A percentile compares a stretch with the other conserved stretches of the same genome.
Evolutionary conservation across 2,113 vertebrate species (phyloP).

Genomic region (Arenaria interpres): DNA sequence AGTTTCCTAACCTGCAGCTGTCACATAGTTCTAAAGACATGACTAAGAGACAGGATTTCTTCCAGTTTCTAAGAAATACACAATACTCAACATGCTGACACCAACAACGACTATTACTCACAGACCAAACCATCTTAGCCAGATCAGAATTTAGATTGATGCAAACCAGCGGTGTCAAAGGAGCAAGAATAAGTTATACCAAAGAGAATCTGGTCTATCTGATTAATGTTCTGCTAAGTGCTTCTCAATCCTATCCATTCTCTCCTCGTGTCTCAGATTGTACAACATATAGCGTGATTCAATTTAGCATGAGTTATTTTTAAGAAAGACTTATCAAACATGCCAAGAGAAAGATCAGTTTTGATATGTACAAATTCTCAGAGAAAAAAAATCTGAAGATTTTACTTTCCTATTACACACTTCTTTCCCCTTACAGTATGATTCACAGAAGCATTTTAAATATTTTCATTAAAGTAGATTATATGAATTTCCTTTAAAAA

Average conservation of each 20-base stretch:
- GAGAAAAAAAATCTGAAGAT: background rate
- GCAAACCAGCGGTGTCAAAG: slow-evolving; percentile 1
- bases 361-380: background rate
- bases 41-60: background rate
- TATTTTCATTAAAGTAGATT: background rate
- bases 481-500: background rate
- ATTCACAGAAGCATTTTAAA: background rate
- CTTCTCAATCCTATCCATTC: slow-evolving; percentile 25
- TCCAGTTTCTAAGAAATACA: background rate
- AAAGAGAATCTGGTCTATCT: background rate
- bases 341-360: background rate
- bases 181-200: slow-evolving; percentile 9
- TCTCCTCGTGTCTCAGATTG: background rate
- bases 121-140: background rate
- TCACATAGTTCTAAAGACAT: background rate
- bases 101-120: background rate
- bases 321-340: background rate
- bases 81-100: background rate
- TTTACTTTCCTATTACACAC: background rate
- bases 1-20: background rate
- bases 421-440: background rate
- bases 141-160: slow-evolving; percentile 19
- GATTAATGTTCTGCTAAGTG: slow-evolving; percentile 54
- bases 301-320: slow-evolving; percentile 17
- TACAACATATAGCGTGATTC: slow-evolving; percentile 7